Conservation (phyloP, 2,113 vertebrate species). For the Apistogramma diplotaenia region DNA sequence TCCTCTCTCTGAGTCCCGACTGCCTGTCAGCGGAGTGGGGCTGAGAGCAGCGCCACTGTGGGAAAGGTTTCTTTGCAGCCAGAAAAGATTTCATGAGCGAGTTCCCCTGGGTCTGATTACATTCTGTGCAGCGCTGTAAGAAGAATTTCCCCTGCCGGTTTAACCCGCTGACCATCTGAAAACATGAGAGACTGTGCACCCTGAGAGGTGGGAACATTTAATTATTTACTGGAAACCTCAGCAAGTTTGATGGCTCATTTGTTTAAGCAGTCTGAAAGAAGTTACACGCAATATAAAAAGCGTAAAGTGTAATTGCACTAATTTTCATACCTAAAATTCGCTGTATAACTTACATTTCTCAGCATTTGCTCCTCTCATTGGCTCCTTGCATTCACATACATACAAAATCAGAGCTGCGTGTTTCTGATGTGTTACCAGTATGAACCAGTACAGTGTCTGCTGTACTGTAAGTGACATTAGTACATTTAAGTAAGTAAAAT, state of each 20-base stretch:
- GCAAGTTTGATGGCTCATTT: background rate
- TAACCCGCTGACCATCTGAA: background rate
- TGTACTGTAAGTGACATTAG: no score
- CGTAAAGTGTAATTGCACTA: background rate
- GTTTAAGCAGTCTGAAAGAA: background rate
- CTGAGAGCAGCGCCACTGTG: background rate
- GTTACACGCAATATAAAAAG: background rate
- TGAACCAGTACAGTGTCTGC: no score
- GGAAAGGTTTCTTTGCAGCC: background rate
- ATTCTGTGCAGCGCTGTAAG: background rate
- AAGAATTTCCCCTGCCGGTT: background rate
- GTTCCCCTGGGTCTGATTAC: background rate
- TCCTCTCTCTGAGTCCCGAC: conserved; percentile 30
- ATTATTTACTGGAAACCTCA: background rate
- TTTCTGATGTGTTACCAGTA: no score
- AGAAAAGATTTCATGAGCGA: background rate
- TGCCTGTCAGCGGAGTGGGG: background rate
- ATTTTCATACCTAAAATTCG: background rate
- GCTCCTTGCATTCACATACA: background rate
- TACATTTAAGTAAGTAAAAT: no score
- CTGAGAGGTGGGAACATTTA: background rate
- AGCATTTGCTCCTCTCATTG: background rate
- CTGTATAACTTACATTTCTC: background rate
- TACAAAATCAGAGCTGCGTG: no score
- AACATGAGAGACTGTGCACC: background rate